phyloP scores from a whole-genome alignment of 1,140 invertebrate species.

The Drosophila truncata region DNA sequence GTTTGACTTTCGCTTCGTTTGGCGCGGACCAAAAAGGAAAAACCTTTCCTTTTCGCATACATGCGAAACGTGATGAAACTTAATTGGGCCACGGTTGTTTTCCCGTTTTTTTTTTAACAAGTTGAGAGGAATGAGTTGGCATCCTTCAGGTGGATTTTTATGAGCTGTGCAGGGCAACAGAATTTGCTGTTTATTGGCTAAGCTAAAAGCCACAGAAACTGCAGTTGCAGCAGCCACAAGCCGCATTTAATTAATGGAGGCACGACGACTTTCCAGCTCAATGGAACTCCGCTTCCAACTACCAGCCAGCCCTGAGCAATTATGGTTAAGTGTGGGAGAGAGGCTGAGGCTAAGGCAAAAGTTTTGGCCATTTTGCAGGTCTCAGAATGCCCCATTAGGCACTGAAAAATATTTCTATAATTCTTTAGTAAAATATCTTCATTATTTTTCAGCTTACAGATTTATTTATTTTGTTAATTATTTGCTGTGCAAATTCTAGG shows the following conservation, averaged over 20 bases:
- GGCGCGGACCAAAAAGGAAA: slow-evolving; percentile 48
- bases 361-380: slow-evolving; percentile 33
- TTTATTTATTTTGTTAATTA: background rate
- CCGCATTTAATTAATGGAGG: slow-evolving; percentile 71
- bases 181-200: slow-evolving; percentile 63
- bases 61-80: slow-evolving; percentile 74
- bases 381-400: slow-evolving; percentile 32
- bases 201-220: slow-evolving; percentile 40
- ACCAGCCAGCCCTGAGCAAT: slow-evolving; percentile 10
- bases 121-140: background rate
- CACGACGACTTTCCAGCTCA: slow-evolving; percentile 36
- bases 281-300: slow-evolving; percentile 23
- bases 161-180: slow-evolving; percentile 45
- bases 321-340: slow-evolving; percentile 39
- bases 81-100: slow-evolving; percentile 59
- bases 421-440: background rate
- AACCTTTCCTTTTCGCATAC: slow-evolving; percentile 61
- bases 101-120: background rate
- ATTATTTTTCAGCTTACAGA: too few species aligned
- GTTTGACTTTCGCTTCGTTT: slow-evolving; percentile 68
- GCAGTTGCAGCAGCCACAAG: slow-evolving; percentile 42
- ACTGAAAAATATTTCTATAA: background rate
- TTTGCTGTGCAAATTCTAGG: background rate
- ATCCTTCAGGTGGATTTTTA: slow-evolving; percentile 49
- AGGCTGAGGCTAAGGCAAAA: slow-evolving; percentile 16